These are phyloP conservation scores for Frieseomelitta varia DNA, from an alignment of 1,140 invertebrate genomes.

Conservation along the genomic window DNA sequence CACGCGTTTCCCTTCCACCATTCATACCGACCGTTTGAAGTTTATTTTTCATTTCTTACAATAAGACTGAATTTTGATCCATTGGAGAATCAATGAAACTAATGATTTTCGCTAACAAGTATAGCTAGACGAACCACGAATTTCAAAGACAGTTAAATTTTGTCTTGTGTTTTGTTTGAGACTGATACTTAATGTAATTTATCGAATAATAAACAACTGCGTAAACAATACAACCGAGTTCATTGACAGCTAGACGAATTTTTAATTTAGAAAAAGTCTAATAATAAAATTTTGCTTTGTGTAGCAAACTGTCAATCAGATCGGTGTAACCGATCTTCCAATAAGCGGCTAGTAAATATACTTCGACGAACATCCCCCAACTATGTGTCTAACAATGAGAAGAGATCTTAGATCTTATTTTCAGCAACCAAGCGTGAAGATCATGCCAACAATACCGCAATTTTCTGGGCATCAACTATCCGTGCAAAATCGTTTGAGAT, in stretches of 20 bases:
- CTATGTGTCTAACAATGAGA: not conserved
- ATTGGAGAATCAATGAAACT: not conserved
- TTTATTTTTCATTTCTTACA: not conserved
- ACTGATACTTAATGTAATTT: too few relatives aligned
- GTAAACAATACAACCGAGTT: too few relatives aligned
- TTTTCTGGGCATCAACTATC: not conserved
- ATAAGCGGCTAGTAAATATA: not conserved
- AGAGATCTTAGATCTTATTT: not conserved
- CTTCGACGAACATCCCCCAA: not conserved
- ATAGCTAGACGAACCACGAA: too few relatives aligned
- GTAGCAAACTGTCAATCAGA: not conserved
- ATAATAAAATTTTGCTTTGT: not conserved
- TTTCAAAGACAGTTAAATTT: too few relatives aligned
- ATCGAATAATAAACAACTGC: too few relatives aligned
- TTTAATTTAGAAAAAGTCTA: not conserved
- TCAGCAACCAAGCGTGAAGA: not conserved
- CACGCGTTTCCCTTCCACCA: not conserved
- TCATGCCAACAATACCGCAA: not conserved
- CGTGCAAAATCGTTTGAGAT: not conserved
- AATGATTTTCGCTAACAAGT: not conserved
- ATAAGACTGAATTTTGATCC: not conserved
- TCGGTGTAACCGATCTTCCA: too few relatives aligned
- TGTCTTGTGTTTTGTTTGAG: too few relatives aligned
- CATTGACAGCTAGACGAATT: too few relatives aligned
- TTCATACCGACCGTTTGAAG: not conserved